Conservation (phyloP, 2,113 vertebrate species). For the Petroica traversi region DNA sequence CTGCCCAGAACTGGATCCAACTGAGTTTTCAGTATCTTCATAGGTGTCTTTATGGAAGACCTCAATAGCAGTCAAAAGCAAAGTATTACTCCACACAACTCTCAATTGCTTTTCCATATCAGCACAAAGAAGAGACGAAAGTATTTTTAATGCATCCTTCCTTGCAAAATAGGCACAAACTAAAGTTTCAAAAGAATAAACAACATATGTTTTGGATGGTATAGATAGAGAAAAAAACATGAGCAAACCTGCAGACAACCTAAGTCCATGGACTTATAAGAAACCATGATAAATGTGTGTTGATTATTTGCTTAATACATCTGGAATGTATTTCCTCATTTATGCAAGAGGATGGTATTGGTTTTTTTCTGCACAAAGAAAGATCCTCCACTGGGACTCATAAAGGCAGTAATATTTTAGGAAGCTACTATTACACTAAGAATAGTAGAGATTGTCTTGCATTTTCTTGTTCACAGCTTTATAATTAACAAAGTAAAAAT, state of each 20-base stretch:
- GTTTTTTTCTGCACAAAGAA: not conserved
- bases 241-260: not conserved
- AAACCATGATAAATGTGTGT: not conserved
- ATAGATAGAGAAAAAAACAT: not conserved
- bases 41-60: not conserved
- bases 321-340: not conserved
- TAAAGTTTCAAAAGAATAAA: not conserved
- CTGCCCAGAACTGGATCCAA: not conserved
- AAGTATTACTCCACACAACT: not conserved
- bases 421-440: slow-evolving; percentile 35
- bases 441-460: slow-evolving; percentile 44
- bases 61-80: not conserved
- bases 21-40: not conserved
- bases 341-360: not conserved
- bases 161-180: not conserved
- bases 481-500: slow-evolving; percentile 64
- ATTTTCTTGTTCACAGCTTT: slow-evolving; percentile 58
- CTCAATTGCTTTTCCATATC: not conserved
- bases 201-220: not conserved
- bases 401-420: slow-evolving; percentile 50
- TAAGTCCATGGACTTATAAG: not conserved
- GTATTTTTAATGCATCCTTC: not conserved
- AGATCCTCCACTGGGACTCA: slow-evolving; percentile 12
- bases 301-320: slow-evolving; percentile 17
- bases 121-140: not conserved